Evolutionary conservation across 2,888 invertebrate species (phyloP).

Genomic region (Ashinkailepas kermadecensis): DNA sequence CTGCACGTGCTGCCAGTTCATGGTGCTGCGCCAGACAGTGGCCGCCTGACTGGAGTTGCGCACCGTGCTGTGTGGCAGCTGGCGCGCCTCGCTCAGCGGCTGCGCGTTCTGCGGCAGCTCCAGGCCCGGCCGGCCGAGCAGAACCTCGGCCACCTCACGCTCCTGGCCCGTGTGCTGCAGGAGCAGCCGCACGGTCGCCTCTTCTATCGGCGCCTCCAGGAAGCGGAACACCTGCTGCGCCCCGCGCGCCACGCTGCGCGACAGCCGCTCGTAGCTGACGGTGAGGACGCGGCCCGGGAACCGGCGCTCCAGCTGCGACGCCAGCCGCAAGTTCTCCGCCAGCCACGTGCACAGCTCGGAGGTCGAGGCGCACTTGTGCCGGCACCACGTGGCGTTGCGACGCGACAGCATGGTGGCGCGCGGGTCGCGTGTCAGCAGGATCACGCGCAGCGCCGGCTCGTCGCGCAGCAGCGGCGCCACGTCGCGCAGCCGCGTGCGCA

Average conservation of each 20-base stretch:
- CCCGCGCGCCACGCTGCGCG: not conserved
- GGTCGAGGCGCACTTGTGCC: not conserved
- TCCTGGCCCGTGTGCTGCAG: not conserved
- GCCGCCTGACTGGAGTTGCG: no score
- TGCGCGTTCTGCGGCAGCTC: not conserved
- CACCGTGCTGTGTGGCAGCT: no score
- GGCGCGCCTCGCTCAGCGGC: not conserved
- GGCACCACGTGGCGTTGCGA: slow-evolving; percentile 30
- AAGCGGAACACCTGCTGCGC: not conserved
- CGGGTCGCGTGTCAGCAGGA: slow-evolving; percentile 37
- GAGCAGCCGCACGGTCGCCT: not conserved
- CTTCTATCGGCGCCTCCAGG: not conserved
- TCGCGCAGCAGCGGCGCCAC: slow-evolving; percentile 25
- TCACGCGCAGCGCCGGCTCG: slow-evolving; percentile 32
- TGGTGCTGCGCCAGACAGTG: no score
- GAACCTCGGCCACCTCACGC: not conserved
- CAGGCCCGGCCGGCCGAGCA: not conserved
- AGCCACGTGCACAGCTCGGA: not conserved
- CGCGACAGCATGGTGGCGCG: slow-evolving; percentile 35
- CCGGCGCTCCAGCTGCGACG: not conserved
- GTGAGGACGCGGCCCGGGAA: not conserved
- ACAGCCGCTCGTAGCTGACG: not conserved
- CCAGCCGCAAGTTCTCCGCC: not conserved
- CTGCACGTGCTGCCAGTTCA: not conserved
- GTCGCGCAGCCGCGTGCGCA: slow-evolving; percentile 28